Base-by-base conservation (phyloP, 2,797 vertebrate species). In the Bradypodion pumilum region DNA sequence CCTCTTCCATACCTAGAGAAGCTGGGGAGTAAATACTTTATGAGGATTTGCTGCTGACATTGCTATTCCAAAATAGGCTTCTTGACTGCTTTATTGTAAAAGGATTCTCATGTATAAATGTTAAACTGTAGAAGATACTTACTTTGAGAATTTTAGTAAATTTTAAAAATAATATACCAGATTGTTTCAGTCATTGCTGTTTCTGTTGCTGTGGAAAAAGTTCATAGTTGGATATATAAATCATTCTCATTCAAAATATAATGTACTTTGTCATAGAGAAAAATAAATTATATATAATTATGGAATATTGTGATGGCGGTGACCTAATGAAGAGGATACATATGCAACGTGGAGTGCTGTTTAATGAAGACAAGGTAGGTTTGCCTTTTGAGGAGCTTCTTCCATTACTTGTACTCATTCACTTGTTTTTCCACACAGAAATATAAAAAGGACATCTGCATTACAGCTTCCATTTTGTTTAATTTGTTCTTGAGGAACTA, bases 291-390 rank as follows among this genome's bases (percentile, higher is more conserved):
- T 97, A 95, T 74, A 99, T 99, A 85, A 95, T 99, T 81, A 99
- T 99, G 98, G 98, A 99, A 90, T 98, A 96, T 82, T 99, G 98
- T 92, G 97, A 98, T 12, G 97, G 98, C 91, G 98, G 98, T 70
- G 98, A 99, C 89, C 95, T 99, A 90, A 97, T 98, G 97, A 96
- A 94, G 92, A 96, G 91, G 91, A 98, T 99, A 92, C 93, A 86
- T 77, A 95, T 91, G 90, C 98, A 99, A 86, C 95, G 86, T 89
- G 98, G 98, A 87, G 90, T 96, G 35, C 91, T 94, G 4, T 98
- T 99, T 94, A 90, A 94, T 0, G 98, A 99, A 92, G 94, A 97
- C 49, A 97, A 98, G 97, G 98, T 98, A 94, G 70, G 68, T 27
- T 90, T 83, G 27, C 59, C 77, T 74, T 88, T 56, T 81, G 37